A percentile compares a stretch with the other conserved stretches of the same genome.
phyloP scores from a whole-genome alignment of 1,140 invertebrate species.

The Drosophila ohnishii region DNA sequence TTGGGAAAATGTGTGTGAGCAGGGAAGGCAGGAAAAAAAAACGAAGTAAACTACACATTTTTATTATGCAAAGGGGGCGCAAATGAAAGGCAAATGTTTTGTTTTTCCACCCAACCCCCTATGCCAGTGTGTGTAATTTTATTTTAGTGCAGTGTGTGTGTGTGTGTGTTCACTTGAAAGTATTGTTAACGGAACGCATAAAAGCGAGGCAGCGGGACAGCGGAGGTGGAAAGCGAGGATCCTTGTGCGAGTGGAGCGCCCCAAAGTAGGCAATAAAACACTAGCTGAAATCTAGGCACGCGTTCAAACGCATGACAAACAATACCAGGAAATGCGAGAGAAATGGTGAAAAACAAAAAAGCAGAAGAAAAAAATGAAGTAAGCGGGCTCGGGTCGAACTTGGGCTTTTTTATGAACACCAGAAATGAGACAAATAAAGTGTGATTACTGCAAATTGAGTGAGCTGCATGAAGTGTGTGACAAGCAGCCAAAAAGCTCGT shows the following conservation, averaged over 20 bases:
- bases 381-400: slow-evolving; percentile 19
- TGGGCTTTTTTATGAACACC: slow-evolving; percentile 69
- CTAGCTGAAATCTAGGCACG: slow-evolving; percentile 76
- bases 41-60: slow-evolving; percentile 77
- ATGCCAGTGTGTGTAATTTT: slow-evolving; percentile 37
- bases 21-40: slow-evolving; percentile 22
- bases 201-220: slow-evolving; percentile 49
- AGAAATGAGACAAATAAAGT: slow-evolving; percentile 75
- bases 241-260: slow-evolving; percentile 32
- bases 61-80: slow-evolving; percentile 80
- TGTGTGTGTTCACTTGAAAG: slow-evolving; percentile 70
- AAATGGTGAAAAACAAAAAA: slow-evolving; percentile 28
- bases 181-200: slow-evolving; percentile 72
- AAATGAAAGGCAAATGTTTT: slow-evolving; percentile 81
- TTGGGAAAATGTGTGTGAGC: slow-evolving; percentile 32
- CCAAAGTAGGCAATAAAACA: slow-evolving; percentile 80
- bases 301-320: slow-evolving; percentile 62
- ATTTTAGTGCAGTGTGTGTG: slow-evolving; percentile 43
- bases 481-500: slow-evolving; percentile 25
- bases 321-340: slow-evolving; percentile 33
- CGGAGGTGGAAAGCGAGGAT: not conserved
- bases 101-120: slow-evolving; percentile 55
- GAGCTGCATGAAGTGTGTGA: slow-evolving; percentile 59
- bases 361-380: not conserved
- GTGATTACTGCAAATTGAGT: slow-evolving; percentile 80